Percentiles rank a stretch among this genome's conserved stretches.
Conservation (phyloP, 2,113 vertebrate genomes). For the Sardina pilchardus region DNA sequence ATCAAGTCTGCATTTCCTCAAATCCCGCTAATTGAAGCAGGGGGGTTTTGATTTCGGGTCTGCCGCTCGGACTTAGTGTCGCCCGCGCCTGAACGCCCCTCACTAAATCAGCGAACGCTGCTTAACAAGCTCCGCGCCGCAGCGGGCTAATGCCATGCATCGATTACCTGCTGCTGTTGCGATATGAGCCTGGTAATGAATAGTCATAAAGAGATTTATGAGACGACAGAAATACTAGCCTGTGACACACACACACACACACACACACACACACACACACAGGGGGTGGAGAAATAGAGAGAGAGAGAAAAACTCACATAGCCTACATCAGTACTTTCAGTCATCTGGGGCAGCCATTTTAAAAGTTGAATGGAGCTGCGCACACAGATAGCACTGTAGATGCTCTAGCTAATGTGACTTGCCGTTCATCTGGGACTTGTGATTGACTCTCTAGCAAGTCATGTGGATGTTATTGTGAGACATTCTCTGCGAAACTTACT, state of each 20-base stretch:
- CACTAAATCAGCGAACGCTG: not conserved
- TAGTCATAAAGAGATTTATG: constrained; percentile 20
- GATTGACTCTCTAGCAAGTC: not conserved
- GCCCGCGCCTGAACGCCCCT: not conserved
- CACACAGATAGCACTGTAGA: not conserved
- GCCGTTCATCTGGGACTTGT: not conserved
- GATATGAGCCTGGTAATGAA: constrained; percentile 11
- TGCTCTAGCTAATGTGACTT: not conserved
- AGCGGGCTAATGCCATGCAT: not conserved
- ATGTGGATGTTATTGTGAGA: not conserved
- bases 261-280: not conserved
- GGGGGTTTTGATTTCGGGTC: not conserved
- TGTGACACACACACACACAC: not conserved
- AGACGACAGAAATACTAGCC: constrained; percentile 26
- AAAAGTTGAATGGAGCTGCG: not conserved
- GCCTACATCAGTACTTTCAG: not conserved
- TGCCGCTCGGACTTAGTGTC: not conserved
- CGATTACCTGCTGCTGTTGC: constrained; percentile 9
- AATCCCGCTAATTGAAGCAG: not conserved
- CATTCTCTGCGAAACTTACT: not conserved
- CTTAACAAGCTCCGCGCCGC: not conserved
- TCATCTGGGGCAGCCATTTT: not conserved
- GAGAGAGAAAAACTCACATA: not conserved
- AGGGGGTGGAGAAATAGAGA: constrained; percentile 4
- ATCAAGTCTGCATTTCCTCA: not conserved